These are phyloP conservation scores for Pheosia gnoma DNA, from an alignment of 2,888 invertebrate genomes.

Conservation along the genomic window DNA sequence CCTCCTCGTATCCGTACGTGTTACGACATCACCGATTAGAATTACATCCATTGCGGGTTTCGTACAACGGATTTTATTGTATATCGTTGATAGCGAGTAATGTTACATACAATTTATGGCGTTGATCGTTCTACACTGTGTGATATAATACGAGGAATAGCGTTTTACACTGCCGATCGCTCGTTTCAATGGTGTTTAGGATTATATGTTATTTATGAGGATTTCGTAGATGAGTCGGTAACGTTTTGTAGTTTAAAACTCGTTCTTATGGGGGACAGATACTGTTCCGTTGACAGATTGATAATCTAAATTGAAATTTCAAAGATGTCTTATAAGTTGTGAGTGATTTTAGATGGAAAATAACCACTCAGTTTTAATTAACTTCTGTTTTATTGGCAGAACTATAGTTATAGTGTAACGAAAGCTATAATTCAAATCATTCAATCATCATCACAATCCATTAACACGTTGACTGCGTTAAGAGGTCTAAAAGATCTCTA, in stretches of 20 bases:
- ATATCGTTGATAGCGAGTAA: conserved; percentile 25
- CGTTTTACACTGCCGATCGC: conserved; percentile 65
- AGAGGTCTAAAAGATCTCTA: no score
- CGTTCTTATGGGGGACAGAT: conserved; percentile 39
- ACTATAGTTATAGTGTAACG: no score
- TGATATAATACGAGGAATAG: conserved; percentile 41
- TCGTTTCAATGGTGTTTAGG: conserved; percentile 61
- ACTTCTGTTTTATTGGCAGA: not conserved
- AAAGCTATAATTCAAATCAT: no score
- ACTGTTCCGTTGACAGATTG: conserved; percentile 49
- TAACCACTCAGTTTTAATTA: not conserved
- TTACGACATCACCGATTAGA: conserved; percentile 23
- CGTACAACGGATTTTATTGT: conserved; percentile 11
- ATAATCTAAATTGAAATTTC: conserved; percentile 43
- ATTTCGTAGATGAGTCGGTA: conserved; percentile 55
- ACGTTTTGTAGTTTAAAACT: conserved; percentile 54
- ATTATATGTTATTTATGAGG: conserved; percentile 73
- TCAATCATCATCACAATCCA: no score
- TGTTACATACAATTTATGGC: conserved; percentile 33
- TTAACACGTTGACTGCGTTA: no score
- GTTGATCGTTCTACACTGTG: conserved; percentile 12
- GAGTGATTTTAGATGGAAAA: not conserved
- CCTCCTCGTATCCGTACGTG: conserved; percentile 20
- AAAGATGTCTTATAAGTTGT: conserved; percentile 11
- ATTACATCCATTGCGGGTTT: conserved; percentile 23